Percentiles rank a stretch among this genome's conserved stretches.
phyloP scores from a whole-genome alignment of 2,797 vertebrate species.

The Momotus momota region DNA sequence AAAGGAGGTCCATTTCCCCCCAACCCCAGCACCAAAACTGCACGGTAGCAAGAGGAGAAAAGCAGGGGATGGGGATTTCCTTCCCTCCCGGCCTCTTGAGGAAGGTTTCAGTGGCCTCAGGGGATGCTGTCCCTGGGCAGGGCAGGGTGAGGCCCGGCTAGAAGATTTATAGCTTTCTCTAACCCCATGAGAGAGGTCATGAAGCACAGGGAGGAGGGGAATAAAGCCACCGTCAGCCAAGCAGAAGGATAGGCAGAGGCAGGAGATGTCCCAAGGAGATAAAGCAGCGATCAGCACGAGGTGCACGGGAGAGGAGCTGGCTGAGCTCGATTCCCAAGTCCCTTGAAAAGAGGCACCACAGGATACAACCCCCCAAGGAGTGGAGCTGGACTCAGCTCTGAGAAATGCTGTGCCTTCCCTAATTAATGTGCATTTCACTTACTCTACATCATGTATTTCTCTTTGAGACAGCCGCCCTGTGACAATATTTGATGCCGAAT shows the following conservation, averaged over 20 bases:
- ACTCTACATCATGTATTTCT: constrained; percentile 63
- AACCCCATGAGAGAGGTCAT: constrained; percentile 18
- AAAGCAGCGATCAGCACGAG: neutral
- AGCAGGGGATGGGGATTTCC: neutral
- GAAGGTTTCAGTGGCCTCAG: neutral
- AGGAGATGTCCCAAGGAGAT: neutral
- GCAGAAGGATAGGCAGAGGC: constrained; percentile 39
- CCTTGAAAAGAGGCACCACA: constrained; percentile 30
- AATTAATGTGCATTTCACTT: constrained; percentile 77
- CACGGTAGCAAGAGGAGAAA: neutral
- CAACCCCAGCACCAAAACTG: neutral
- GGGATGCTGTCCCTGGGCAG: neutral
- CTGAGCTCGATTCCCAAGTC: neutral
- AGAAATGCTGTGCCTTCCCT: constrained; percentile 39
- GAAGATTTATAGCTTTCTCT: neutral
- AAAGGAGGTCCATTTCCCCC: neutral
- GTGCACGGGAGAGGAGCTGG: neutral
- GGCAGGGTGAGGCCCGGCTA: neutral
- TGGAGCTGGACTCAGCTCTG: constrained; percentile 4
- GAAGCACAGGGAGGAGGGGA: neutral
- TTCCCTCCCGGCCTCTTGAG: neutral
- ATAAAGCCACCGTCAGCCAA: constrained; percentile 48
- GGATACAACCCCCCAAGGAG: neutral
- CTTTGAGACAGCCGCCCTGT: constrained; percentile 45
- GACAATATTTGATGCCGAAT: constrained; percentile 72